Evolutionary conservation across 2,888 invertebrate species (phyloP), one percentile per base, ranked within the genome.

Genomic region (Pharmacophagus antenor): DNA sequence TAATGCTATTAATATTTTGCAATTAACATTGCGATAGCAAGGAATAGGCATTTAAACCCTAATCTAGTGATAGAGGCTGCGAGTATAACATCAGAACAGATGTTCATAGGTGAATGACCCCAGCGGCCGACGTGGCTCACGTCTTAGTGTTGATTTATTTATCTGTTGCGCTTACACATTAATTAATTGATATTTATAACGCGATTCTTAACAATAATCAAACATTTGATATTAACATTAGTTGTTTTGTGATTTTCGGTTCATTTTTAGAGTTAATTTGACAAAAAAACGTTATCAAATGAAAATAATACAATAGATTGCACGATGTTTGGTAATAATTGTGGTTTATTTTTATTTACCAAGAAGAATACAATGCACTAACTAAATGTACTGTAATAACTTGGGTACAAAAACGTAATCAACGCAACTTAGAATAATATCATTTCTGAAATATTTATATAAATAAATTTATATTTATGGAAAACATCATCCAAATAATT

Each of bases 31-130:
- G 63, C 67, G 72, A 74, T 73, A 73, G 71, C 65, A 67, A 68
- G 69, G 21, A 55, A 64, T 66, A 63, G 66, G 68, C 67, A 69
- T 70, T 70, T 67, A 70, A 65, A 67, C 78, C 79, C 72, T 74
- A 79, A 76, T 74, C 73, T 72, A 73, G 73, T 78, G 82, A 84
- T 84, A 82, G 74, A 79, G 75, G 73, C 78, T 72, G 74, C 71
- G 79, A 81, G 82, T 83, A 79, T 85, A 86, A 87, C 85, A 81
- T 80, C 78, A 71, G 82, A 89, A 85, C 89, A 90, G 89, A 90
- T 89, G 89, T 84, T 83, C 66, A 73, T 8, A 78, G 87, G 80
- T 88, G 82, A 87, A 84, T 67, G 87, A 84, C 80, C n/a, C 85
- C 77, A 63, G 12, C 37, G 27, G 8, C 61, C 64, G 64, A 70